These are phyloP conservation scores for Scomberomorus guttatus DNA, from an alignment of 2,797 vertebrate genomes.

Conservation along the genomic window DNA sequence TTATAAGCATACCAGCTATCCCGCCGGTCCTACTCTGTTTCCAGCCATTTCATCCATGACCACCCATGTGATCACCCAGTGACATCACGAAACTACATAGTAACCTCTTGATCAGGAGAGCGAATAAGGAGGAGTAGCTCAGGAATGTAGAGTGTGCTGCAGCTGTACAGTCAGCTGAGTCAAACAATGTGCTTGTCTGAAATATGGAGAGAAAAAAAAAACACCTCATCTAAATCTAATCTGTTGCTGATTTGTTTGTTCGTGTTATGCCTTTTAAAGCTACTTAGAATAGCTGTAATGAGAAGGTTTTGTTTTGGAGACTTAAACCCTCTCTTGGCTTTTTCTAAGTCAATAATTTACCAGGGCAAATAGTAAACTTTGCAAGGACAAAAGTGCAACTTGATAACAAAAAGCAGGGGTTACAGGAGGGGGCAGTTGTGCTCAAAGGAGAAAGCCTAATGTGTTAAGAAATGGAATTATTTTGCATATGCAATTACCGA, in stretches of 20 bases:
- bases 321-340: neutral
- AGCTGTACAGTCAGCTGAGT: constrained; percentile 38
- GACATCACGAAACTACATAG: constrained; percentile 68
- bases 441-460: neutral
- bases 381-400: constrained; percentile 76
- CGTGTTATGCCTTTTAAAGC: neutral
- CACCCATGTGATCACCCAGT: constrained; percentile 71
- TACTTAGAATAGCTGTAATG: neutral
- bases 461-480: neutral
- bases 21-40: constrained; percentile 12
- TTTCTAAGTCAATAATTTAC: constrained; percentile 83
- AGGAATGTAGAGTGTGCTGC: constrained; percentile 67
- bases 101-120: constrained; percentile 58
- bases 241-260: neutral
- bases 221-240: neutral
- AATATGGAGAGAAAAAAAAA: neutral
- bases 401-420: constrained; percentile 65
- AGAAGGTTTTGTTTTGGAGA: constrained; percentile 39
- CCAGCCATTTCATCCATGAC: constrained; percentile 61
- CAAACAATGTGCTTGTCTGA: constrained; percentile 1
- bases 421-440: constrained; percentile 1
- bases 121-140: constrained; percentile 40
- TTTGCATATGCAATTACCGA: constrained; percentile 3
- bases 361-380: constrained; percentile 71
- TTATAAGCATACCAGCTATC: constrained; percentile 32